Evolutionary conservation across 2,888 invertebrate species (phyloP).

Genomic region (Tenthredo notha): DNA sequence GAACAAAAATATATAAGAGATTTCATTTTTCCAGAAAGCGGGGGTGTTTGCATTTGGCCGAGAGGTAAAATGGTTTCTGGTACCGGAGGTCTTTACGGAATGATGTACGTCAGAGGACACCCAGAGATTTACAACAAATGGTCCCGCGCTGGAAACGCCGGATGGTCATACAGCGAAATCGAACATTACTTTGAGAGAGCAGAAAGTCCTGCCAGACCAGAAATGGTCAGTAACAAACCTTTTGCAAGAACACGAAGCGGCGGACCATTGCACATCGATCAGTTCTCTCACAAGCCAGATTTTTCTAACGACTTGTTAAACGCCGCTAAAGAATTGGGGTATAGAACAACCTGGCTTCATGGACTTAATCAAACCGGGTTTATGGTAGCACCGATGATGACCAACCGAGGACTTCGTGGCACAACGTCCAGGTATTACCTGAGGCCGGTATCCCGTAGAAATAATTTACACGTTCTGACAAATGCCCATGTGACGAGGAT

Average conservation of each 20-base stretch:
- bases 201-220: slow-evolving; percentile 76
- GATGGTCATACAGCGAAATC: slow-evolving; percentile 82
- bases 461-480: slow-evolving; percentile 79
- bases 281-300: slow-evolving; percentile 71
- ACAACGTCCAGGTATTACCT: slow-evolving; percentile 81
- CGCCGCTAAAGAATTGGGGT: slow-evolving; percentile 76
- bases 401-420: slow-evolving; percentile 77
- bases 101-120: slow-evolving; percentile 83
- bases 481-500: slow-evolving; percentile 79
- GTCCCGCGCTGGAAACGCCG: slow-evolving; percentile 80
- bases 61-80: slow-evolving; percentile 82
- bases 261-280: slow-evolving; percentile 73
- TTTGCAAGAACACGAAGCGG: slow-evolving; percentile 58
- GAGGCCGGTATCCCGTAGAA: slow-evolving; percentile 73
- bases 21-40: slow-evolving; percentile 61
- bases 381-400: slow-evolving; percentile 77
- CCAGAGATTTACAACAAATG: slow-evolving; percentile 81
- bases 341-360: slow-evolving; percentile 67
- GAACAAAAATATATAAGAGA: background rate
- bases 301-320: slow-evolving; percentile 69
- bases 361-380: slow-evolving; percentile 75
- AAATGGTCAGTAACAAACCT: slow-evolving; percentile 63
- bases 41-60: slow-evolving; percentile 78
- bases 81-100: slow-evolving; percentile 82
- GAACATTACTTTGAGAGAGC: slow-evolving; percentile 80